These are phyloP conservation scores for Pituophis catenifer DNA, from an alignment of 2,113 vertebrate species.

Conservation along the genomic window DNA sequence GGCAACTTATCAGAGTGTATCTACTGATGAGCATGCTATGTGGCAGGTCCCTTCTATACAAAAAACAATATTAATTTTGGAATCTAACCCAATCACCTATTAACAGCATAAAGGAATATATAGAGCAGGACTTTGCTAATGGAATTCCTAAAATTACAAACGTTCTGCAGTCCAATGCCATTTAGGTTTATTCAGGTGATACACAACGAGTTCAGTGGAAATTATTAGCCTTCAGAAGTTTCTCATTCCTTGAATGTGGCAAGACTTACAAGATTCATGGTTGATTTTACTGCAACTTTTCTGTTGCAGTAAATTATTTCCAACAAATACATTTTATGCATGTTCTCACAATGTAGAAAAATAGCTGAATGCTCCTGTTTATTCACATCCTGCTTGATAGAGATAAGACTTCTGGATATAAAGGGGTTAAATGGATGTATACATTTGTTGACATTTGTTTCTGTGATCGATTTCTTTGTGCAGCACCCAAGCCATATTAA, in stretches of 20 bases:
- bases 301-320: background rate
- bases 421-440: background rate
- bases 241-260: background rate
- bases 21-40: background rate
- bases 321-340: background rate
- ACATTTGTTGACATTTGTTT: background rate
- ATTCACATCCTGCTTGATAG: background rate
- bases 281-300: background rate
- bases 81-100: background rate
- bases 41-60: background rate
- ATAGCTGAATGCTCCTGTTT: background rate
- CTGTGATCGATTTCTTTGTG: background rate
- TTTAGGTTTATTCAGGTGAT: background rate
- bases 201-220: background rate
- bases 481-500: background rate
- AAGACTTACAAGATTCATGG: background rate
- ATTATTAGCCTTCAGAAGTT: background rate
- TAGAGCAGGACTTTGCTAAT: background rate
- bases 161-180: background rate
- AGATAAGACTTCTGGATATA: background rate
- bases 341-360: background rate
- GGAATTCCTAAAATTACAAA: background rate
- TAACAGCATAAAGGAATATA: background rate
- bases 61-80: background rate
- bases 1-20: background rate